phyloP scores from a whole-genome alignment of 2,113 vertebrate genomes.

The Lota lota region DNA sequence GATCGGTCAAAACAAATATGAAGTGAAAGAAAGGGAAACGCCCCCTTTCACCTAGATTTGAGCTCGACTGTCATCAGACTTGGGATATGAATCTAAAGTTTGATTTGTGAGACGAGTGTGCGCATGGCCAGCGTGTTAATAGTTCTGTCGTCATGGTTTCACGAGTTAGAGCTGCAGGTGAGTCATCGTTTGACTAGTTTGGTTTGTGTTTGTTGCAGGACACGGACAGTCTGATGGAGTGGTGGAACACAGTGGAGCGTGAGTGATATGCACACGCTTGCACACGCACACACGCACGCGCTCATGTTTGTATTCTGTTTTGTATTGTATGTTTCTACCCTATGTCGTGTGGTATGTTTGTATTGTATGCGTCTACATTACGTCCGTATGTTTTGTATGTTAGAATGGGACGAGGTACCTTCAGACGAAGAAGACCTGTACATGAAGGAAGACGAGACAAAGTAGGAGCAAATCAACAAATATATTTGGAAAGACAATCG shows the following conservation, averaged over 20 bases:
- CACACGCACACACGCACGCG: neutral
- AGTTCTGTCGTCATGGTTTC: neutral
- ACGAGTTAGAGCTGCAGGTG: neutral
- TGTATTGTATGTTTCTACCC: neutral
- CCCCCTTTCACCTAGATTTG: no score
- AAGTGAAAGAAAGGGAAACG: no score
- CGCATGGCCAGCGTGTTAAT: no score
- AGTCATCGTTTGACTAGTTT: neutral
- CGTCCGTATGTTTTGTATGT: slow-evolving; percentile 11
- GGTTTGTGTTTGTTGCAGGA: slow-evolving; percentile 53
- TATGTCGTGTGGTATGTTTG: slow-evolving; percentile 9
- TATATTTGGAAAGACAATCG: no score
- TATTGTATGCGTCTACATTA: neutral
- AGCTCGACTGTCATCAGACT: no score
- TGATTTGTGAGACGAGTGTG: no score
- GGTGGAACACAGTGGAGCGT: slow-evolving; percentile 76
- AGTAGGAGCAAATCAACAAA: slow-evolving; percentile 37
- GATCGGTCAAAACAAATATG: no score
- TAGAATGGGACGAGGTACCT: slow-evolving; percentile 74
- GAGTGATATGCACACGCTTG: slow-evolving; percentile 33
- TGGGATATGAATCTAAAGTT: no score
- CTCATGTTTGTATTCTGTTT: neutral
- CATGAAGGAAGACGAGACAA: slow-evolving; percentile 55
- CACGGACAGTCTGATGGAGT: slow-evolving; percentile 76
- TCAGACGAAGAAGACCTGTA: slow-evolving; percentile 61